phyloP scores from a whole-genome alignment of 2,797 vertebrate genomes.

The Cheirogaleus major region DNA sequence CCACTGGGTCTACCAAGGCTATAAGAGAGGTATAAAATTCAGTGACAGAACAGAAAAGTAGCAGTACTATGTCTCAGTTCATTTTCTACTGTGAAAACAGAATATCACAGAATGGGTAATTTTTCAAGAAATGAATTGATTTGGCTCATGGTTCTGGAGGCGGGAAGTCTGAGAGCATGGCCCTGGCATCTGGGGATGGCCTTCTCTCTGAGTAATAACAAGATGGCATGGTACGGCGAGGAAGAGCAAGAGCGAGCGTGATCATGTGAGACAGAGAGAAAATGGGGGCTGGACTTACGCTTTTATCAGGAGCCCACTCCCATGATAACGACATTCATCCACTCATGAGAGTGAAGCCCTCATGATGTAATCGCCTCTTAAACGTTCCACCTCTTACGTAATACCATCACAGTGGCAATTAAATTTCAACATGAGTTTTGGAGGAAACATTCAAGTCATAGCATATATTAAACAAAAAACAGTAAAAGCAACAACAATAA shows the following conservation, averaged over 20 bases:
- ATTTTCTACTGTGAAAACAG: neutral
- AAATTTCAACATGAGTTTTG: neutral
- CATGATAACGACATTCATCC: neutral
- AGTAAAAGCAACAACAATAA: neutral
- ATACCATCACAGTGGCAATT: neutral
- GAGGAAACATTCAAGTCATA: neutral
- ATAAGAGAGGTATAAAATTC: neutral
- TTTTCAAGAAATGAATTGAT: neutral
- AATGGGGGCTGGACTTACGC: neutral
- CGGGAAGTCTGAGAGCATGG: neutral
- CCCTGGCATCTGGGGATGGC: neutral
- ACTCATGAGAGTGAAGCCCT: neutral
- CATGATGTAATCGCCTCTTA: neutral
- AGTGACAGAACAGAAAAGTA: neutral
- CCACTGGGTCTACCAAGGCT: neutral
- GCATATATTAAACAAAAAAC: neutral
- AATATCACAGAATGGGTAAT: neutral
- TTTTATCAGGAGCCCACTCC: neutral
- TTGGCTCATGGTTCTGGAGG: neutral
- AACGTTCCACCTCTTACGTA: neutral
- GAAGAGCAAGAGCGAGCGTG: neutral
- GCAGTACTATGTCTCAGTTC: neutral
- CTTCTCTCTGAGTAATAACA: neutral
- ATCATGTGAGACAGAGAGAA: neutral
- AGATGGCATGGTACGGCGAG: neutral